A percentile compares a stretch with the other conserved stretches of the same genome.
phyloP scores from a whole-genome alignment of 2,113 vertebrate genomes.

The Saccopteryx leptura region DNA sequence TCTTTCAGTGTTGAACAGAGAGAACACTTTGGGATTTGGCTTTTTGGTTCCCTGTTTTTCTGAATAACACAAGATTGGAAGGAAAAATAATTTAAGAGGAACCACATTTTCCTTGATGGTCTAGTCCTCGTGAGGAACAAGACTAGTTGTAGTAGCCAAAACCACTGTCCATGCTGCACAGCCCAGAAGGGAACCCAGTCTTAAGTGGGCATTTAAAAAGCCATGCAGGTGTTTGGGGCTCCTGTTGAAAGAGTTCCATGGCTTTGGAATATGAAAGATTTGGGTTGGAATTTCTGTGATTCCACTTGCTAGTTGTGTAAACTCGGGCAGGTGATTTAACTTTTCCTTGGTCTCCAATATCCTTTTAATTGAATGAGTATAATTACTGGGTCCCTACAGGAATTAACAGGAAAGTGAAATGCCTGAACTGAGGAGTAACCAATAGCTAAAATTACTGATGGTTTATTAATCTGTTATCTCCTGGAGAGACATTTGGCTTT shows the following conservation, averaged over 20 bases:
- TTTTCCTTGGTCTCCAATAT: neutral
- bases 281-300: neutral
- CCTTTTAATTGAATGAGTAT: neutral
- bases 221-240: neutral
- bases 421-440: neutral
- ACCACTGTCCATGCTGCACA: neutral
- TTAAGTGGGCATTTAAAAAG: neutral
- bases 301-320: neutral
- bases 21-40: neutral
- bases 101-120: neutral
- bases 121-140: neutral
- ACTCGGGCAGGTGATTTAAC: neutral
- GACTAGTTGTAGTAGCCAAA: neutral
- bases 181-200: neutral
- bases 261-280: neutral
- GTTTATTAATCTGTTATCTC: neutral
- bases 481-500: neutral
- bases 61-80: neutral
- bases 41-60: conserved; percentile 6
- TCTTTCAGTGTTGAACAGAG: neutral
- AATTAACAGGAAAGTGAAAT: neutral
- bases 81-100: neutral
- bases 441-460: neutral
- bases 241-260: neutral
- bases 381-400: neutral